Evolutionary conservation across 2,113 vertebrate genomes (phyloP).

Genomic region (Heteronetta atricapilla): DNA sequence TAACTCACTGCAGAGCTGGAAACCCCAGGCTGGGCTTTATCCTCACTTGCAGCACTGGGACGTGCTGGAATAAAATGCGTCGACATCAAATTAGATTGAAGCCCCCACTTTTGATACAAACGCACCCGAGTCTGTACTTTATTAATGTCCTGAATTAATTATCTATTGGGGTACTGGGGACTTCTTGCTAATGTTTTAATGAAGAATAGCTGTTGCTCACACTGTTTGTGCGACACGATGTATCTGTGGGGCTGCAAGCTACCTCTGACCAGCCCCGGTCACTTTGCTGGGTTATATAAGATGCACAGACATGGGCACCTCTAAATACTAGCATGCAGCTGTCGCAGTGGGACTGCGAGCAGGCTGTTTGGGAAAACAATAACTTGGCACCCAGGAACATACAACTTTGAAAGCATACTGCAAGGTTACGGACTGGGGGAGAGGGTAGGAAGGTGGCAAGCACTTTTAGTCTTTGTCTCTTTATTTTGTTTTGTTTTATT

Average conservation of each 20-base stretch:
- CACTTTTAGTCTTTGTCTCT: slow-evolving; percentile 6
- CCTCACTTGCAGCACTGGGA: neutral
- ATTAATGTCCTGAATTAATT: neutral
- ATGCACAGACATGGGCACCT: neutral
- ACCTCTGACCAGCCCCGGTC: neutral
- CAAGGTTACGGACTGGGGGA: neutral
- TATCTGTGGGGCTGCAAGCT: neutral
- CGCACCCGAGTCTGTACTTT: rapidly evolving
- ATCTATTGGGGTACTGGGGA: neutral
- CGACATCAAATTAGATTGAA: neutral
- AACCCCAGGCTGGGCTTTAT: neutral
- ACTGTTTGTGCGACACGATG: neutral
- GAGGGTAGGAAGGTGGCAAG: neutral
- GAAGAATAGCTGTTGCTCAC: neutral
- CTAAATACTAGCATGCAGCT: slow-evolving; percentile 31
- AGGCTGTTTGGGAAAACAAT: neutral
- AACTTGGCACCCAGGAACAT: slow-evolving; percentile 7
- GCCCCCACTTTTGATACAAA: neutral
- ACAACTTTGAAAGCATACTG: neutral
- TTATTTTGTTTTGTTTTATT: neutral
- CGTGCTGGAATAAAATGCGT: neutral
- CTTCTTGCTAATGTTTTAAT: neutral
- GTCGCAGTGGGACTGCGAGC: slow-evolving; percentile 6
- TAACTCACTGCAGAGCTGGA: neutral
- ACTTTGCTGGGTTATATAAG: neutral